Percentiles rank a stretch among this genome's conserved stretches.
These are phyloP conservation scores for Thera britannica DNA, from an alignment of 2,888 invertebrate genomes.

Conservation along the genomic window DNA sequence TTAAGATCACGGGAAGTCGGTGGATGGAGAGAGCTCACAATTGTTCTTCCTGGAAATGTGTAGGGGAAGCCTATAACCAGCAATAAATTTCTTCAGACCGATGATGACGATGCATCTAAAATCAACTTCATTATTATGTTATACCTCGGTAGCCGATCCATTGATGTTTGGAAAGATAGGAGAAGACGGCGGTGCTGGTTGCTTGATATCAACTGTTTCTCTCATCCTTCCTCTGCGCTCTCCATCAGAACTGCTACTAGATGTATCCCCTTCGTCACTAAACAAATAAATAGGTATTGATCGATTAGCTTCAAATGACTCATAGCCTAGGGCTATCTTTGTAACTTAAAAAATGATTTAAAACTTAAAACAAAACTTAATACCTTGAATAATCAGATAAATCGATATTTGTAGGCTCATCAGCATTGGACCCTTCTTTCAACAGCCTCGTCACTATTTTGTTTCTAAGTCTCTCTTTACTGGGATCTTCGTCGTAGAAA, in stretches of 20 bases:
- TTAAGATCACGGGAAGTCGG: no score
- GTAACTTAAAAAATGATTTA: no score
- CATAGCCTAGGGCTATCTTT: no score
- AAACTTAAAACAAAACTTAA: neutral
- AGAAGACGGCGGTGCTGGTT: slow-evolving; percentile 88
- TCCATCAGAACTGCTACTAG: slow-evolving; percentile 89
- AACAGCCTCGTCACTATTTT: slow-evolving; percentile 92
- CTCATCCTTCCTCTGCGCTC: slow-evolving; percentile 74
- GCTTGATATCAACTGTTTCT: slow-evolving; percentile 78
- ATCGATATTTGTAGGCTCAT: slow-evolving; percentile 94
- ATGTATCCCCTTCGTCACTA: slow-evolving; percentile 93
- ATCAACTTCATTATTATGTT: slow-evolving; percentile 12
- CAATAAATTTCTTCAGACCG: no score
- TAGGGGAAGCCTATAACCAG: no score
- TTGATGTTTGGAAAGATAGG: slow-evolving; percentile 84
- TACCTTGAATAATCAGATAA: slow-evolving; percentile 95
- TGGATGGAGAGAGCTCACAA: no score
- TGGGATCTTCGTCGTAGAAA: slow-evolving; percentile 94
- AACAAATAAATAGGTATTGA: slow-evolving; percentile 28
- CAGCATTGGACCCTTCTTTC: slow-evolving; percentile 94
- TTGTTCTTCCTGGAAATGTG: no score
- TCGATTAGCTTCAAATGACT: slow-evolving; percentile 3
- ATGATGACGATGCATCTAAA: neutral
- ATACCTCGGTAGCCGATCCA: slow-evolving; percentile 60
- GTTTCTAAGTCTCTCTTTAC: slow-evolving; percentile 91